Conservation (phyloP, 2,797 vertebrate species). For the Gobionotothen gibberifrons region DNA sequence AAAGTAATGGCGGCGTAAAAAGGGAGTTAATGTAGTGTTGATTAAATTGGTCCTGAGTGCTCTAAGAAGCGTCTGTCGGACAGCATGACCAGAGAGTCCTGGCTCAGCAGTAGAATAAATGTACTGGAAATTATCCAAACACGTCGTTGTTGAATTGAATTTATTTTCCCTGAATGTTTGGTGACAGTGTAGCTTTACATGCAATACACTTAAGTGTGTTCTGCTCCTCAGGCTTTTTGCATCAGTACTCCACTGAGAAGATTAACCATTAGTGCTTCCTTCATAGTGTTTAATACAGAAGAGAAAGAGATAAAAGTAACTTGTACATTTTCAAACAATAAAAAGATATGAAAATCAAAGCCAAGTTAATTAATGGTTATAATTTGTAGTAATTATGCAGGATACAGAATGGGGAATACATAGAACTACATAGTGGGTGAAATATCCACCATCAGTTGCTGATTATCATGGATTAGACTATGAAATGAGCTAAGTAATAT, state of each 20-base stretch:
- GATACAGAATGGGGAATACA: background rate
- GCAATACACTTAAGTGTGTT: slow-evolving; percentile 14
- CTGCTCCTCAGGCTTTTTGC: slow-evolving; percentile 15
- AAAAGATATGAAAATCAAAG: slow-evolving; percentile 26
- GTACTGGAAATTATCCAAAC: slow-evolving; percentile 44
- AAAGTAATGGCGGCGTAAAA: slow-evolving; percentile 37
- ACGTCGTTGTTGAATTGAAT: slow-evolving; percentile 35
- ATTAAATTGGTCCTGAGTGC: slow-evolving; percentile 46
- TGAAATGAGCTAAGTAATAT: slow-evolving; percentile 7
- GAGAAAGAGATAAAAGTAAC: slow-evolving; percentile 10
- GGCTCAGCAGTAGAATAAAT: slow-evolving; percentile 35
- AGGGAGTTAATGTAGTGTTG: slow-evolving; percentile 33
- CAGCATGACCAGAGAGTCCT: slow-evolving; percentile 22
- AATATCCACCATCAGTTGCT: background rate
- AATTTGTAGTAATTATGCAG: slow-evolving; percentile 21
- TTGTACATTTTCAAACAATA: slow-evolving; percentile 21
- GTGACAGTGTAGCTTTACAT: slow-evolving; percentile 11
- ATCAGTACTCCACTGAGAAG: slow-evolving; percentile 25
- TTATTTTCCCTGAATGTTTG: slow-evolving; percentile 28
- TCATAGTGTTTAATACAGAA: slow-evolving; percentile 13
- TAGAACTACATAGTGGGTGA: slow-evolving; percentile 6
- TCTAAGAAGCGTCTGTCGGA: slow-evolving; percentile 25
- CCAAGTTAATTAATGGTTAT: slow-evolving; percentile 17
- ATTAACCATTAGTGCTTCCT: slow-evolving; percentile 21
- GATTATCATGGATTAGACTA: slow-evolving; percentile 11